These are phyloP conservation scores for Ceratosolen fusciceps DNA, from an alignment of 1,140 invertebrate genomes.

Conservation along the genomic window DNA sequence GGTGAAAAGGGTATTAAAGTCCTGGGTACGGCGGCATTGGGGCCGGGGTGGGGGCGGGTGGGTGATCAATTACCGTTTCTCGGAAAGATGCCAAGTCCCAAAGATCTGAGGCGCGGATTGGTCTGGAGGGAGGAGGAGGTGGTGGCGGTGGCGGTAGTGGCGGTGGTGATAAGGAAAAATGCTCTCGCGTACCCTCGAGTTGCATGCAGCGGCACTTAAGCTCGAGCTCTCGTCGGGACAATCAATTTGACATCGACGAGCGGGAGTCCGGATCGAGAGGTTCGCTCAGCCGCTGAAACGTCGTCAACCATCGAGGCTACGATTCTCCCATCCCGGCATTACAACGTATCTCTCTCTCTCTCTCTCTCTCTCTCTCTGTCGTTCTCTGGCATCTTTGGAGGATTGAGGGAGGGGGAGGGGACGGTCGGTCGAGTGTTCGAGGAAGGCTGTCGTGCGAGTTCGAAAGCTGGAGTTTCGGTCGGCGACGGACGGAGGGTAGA, in stretches of 20 bases:
- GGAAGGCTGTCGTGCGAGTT: slow-evolving; percentile 10
- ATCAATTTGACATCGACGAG: slow-evolving; percentile 40
- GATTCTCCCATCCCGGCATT: slow-evolving; percentile 11
- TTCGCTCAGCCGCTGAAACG: slow-evolving; percentile 42
- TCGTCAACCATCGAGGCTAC: slow-evolving; percentile 48
- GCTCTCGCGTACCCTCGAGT: slow-evolving; percentile 6
- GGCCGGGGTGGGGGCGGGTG: no score
- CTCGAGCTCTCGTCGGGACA: not conserved
- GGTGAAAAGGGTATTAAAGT: slow-evolving; percentile 38
- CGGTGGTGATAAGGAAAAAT: slow-evolving; percentile 35
- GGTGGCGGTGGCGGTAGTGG: not conserved
- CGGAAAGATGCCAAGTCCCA: slow-evolving; percentile 19
- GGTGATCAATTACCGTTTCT: slow-evolving; percentile 40
- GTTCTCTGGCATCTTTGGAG: no score
- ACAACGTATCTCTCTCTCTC: slow-evolving; percentile 30
- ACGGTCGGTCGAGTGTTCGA: slow-evolving; percentile 34
- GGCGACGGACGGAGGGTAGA: no score
- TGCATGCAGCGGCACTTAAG: not conserved
- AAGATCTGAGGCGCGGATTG: no score
- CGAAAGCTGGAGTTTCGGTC: not conserved
- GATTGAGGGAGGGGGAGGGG: no score
- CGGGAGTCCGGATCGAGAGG: slow-evolving; percentile 33
- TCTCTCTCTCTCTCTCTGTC: no score
- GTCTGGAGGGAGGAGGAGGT: no score
- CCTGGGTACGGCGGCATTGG: not conserved